Evolutionary conservation across 1,140 invertebrate species (phyloP), one percentile per base, ranked within the genome.

Genomic region (Matsumurasca onukii): DNA sequence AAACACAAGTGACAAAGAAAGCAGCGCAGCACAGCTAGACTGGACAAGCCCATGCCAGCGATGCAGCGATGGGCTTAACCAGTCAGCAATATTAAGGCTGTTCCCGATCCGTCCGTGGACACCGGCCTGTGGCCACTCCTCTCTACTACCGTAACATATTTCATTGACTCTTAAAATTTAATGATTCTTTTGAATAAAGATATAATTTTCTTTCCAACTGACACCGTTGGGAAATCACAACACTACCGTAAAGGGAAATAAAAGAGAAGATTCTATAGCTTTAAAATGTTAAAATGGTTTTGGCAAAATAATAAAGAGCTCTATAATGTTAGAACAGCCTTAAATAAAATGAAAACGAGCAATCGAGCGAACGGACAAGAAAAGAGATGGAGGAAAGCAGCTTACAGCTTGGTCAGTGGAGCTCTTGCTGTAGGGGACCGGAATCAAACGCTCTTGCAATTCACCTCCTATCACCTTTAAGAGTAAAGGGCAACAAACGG

Each of bases 401-500:
- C 94, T 97, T 97, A 97, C 94, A 95, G 94, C 94, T 94, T 97
- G 94, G 88, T 97, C 94, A 88, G 94, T 97, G 85, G 94, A 94
- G 86, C 92, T 96, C 93, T 97, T 97, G 94, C 94, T 97, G 92
- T 97, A 97, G 85, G 94, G 94, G 85, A 97, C 94, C 85, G 94
- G 94, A 86, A 97, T 97, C 90, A 97, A 94, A 87, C 94, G 93
- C 88, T 96, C 94, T 92, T 97, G 94, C 88, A 96, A 95, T 89
- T 96, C 94, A 89, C 94, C 94, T 91, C 94, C 94, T 93, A 97
- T 97, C 89, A 95, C 93, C 93, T 96, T 94, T 86, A 90, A 90
- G 88, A 88, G 86, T 86, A 88, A 88, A 88, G 87, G 87, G 86
- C 87, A 89, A 88, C 61, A 68, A 68, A 59, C 66, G 57, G 66